phyloP scores from a whole-genome alignment of 1,140 invertebrate species.

The Apis mellifera region Amel_HAv3.1 CM009933.2:10023501-10024000 shows the following conservation, averaged over 20 bases:
- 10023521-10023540: too few relatives aligned
- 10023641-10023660: not conserved
- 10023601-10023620: too few relatives aligned
- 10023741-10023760: not conserved
- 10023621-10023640: not conserved
- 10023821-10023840: too few relatives aligned
- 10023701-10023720: not conserved
- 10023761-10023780: not conserved
- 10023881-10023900: not conserved
- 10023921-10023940: not conserved
- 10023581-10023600: not conserved
- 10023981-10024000: constrained; percentile 23
- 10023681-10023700: not conserved
- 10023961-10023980: constrained; percentile 27
- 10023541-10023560: not conserved
- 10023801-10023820: too few relatives aligned
- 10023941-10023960: constrained; percentile 26
- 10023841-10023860: too few relatives aligned
- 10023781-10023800: not conserved
- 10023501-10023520: not conserved
- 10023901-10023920: not conserved
- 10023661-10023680: not conserved
- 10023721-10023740: not conserved
- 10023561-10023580: not conserved
- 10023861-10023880: too few relatives aligned